Conservation (phyloP, 2,888 invertebrate genomes). For the Drosophila demipolita region DNA sequence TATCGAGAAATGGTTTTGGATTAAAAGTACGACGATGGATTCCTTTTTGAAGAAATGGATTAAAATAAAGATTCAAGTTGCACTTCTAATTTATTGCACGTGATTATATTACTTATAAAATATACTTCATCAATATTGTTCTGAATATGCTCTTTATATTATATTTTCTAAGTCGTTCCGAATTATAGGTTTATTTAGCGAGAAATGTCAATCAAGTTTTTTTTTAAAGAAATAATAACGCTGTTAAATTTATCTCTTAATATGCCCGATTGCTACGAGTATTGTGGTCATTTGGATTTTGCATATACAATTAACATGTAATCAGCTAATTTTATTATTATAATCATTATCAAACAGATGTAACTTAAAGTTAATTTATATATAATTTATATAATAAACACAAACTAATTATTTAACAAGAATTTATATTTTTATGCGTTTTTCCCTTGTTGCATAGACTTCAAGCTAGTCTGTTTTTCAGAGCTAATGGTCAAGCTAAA, state of each 20-base stretch:
- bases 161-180: not conserved
- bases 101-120: too few relatives aligned
- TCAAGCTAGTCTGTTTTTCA: not conserved
- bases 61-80: not conserved
- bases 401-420: not conserved
- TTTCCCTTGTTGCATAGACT: not conserved
- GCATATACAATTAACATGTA: not conserved
- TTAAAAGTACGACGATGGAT: not conserved
- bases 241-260: not conserved
- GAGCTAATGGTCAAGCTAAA: slow-evolving; percentile 4
- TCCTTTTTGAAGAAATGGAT: not conserved
- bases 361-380: not conserved
- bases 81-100: not conserved
- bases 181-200: not conserved
- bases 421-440: not conserved
- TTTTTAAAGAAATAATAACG: not conserved
- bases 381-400: not conserved
- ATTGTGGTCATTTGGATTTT: not conserved
- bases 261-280: not conserved
- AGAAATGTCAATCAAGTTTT: not conserved
- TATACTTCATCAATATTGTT: too few relatives aligned
- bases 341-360: not conserved
- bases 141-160: too few relatives aligned
- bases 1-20: not conserved
- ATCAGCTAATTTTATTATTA: not conserved